Conservation (phyloP, 2,797 vertebrate genomes). For the Lemur catta region DNA sequence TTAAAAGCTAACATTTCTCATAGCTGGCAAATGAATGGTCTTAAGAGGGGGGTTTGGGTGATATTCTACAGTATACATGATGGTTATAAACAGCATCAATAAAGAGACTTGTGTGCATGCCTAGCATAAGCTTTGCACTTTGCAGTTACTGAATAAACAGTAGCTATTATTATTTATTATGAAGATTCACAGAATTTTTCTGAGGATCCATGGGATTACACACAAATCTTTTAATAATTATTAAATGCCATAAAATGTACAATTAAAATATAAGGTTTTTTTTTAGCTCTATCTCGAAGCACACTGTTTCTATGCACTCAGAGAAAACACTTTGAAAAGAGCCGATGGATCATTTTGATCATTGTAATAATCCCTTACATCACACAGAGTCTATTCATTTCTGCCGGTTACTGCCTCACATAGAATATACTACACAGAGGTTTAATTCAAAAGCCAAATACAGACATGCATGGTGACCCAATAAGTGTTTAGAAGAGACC, state of each 20-base stretch:
- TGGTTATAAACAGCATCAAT: neutral
- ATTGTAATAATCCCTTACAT: neutral
- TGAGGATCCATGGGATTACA: neutral
- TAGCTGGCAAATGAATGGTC: neutral
- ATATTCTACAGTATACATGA: neutral
- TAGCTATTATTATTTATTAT: neutral
- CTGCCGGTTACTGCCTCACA: neutral
- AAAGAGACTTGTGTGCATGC: neutral
- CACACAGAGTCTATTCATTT: neutral
- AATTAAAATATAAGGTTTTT: neutral
- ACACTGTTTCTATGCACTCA: neutral
- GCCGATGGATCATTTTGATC: neutral
- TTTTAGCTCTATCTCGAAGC: neutral
- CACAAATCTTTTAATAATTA: neutral
- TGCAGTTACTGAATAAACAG: neutral
- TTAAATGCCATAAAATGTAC: neutral
- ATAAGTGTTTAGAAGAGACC: conserved; percentile 37
- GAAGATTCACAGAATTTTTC: neutral
- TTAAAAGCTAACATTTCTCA: neutral
- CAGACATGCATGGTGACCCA: neutral
- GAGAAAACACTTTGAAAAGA: neutral
- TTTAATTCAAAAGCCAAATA: conserved; percentile 52
- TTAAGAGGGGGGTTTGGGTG: neutral
- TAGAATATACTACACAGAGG: neutral
- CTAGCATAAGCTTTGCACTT: neutral